Percentiles rank a stretch among this genome's conserved stretches.
phyloP scores from a whole-genome alignment of 2,113 vertebrate genomes.

The Tympanuchus pallidicinctus region DNA sequence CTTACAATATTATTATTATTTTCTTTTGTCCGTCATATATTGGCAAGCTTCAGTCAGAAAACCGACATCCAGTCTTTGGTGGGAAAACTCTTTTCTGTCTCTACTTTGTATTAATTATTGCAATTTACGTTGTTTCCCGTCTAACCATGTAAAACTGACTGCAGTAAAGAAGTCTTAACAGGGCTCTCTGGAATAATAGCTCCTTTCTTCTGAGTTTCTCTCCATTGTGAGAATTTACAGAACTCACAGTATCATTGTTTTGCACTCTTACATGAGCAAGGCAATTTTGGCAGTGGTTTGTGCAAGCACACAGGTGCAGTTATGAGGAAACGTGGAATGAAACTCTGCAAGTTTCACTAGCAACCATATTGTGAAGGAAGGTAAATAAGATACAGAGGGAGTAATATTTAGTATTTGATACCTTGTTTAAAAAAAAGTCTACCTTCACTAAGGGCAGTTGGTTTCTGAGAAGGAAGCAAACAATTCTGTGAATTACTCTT shows the following conservation, averaged over 20 bases:
- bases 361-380: neutral
- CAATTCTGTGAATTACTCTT: neutral
- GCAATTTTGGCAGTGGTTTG: neutral
- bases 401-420: neutral
- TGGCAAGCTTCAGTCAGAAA: neutral
- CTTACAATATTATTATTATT: accelerated
- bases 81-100: neutral
- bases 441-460: neutral
- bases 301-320: neutral
- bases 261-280: neutral
- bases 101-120: neutral
- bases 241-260: neutral
- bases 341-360: neutral
- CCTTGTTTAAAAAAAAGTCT: neutral
- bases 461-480: neutral
- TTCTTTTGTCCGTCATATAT: neutral
- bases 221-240: accelerated
- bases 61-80: neutral
- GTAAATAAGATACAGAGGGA: neutral
- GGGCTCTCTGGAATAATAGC: neutral
- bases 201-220: neutral
- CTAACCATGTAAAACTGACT: neutral
- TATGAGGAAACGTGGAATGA: neutral
- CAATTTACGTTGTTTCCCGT: accelerated
- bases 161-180: neutral